Base-by-base conservation (phyloP, 2,797 vertebrate genomes). In the Mallotus villosus region DNA sequence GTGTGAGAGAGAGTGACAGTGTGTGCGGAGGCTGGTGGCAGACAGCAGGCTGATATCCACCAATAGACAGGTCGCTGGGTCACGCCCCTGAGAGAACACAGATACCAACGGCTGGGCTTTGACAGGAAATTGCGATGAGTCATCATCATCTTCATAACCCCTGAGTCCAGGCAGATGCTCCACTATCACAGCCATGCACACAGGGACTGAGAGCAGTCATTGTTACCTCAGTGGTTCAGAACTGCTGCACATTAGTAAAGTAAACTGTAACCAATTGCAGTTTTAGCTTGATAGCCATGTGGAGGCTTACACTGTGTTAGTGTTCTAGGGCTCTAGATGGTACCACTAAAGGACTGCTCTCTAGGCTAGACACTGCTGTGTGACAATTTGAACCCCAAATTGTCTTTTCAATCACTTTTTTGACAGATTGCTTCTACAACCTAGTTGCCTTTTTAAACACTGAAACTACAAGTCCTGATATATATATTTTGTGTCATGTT, bases 81-180 rank as follows among this genome's bases (percentile, higher is more conserved):
- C 12, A 19, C 14, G 21, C 24, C 46, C 24, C 24, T 71, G 59
- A 63, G 69, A 53, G 17, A 17, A 55, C 17, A 63, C 62, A 55
- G 14, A 71, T 17, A 12, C 17, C 34, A 17, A 25, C 17, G 58
- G 14, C 16, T 61, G 21, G 17, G n/a, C 29, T 21, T 14, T 24
- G 32, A 34, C 67, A 68, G 67, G 55, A 68, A 68, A 59, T 21
- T 29, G 65, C 17, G 53, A 19, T 64, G 34, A 64, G 32, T 64
- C 63, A 66, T 46, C 58, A 59, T 55, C 51, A 55, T 55, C 4
- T 17, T 55, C 51, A 6, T 17, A 19, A 32, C 55, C 55, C 67
- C 25, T 61, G 32, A 51, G 41, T 11, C 63, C 24, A 41, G 37
- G 58, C 68, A 70, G 58, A 22, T 70, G 57, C 14, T 68, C 17